phyloP scores from a whole-genome alignment of 2,888 invertebrate species.

The Hartigia nigra region DNA sequence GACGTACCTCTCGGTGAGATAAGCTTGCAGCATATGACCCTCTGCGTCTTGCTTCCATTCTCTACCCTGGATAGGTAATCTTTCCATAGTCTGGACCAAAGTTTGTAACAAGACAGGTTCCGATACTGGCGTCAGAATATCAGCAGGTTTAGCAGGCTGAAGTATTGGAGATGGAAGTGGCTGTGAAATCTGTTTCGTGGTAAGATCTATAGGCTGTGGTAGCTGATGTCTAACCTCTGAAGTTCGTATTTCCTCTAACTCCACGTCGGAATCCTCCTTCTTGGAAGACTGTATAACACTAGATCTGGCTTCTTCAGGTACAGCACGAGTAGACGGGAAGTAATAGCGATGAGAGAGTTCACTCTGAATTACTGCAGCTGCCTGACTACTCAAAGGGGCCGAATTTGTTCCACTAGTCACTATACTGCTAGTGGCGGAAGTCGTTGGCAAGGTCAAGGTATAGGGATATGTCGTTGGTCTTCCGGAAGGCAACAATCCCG shows the following conservation, averaged over 20 bases:
- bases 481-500: constrained; percentile 71
- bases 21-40: constrained; percentile 77
- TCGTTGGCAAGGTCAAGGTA: constrained; percentile 47
- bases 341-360: constrained; percentile 60
- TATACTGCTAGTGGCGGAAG: constrained; percentile 40
- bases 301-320: constrained; percentile 33
- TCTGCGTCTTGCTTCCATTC: constrained; percentile 69
- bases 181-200: constrained; percentile 52
- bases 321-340: constrained; percentile 57
- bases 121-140: constrained; percentile 72
- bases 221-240: constrained; percentile 33
- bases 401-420: constrained; percentile 21
- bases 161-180: constrained; percentile 33
- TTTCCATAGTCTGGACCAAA: constrained; percentile 73
- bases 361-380: constrained; percentile 48
- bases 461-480: constrained; percentile 79
- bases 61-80: constrained; percentile 70
- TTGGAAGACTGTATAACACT: constrained; percentile 47
- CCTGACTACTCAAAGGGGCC: constrained; percentile 33
- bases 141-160: constrained; percentile 58
- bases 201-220: constrained; percentile 66
- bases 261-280: constrained; percentile 44
- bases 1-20: constrained; percentile 78
- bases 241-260: constrained; percentile 36
- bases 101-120: constrained; percentile 74